phyloP scores from a whole-genome alignment of 2,113 vertebrate species.

The Mionectes macconnelli region DNA sequence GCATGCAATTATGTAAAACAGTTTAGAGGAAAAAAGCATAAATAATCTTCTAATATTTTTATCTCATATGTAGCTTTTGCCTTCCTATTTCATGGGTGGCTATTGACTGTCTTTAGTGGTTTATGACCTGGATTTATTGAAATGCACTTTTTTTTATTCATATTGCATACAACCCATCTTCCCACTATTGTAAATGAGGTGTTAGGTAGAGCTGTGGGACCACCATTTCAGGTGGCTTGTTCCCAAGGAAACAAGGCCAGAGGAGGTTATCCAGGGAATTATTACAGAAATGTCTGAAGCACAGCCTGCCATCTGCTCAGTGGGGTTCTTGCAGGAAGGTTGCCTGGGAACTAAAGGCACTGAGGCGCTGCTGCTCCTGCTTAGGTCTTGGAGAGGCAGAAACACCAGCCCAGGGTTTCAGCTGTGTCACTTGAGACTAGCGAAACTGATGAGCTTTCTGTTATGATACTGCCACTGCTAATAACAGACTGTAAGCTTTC shows the following conservation, averaged over 20 bases:
- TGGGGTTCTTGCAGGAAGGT: neutral
- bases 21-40: fast-evolving
- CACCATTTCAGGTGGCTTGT: neutral
- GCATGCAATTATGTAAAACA: neutral
- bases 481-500: neutral
- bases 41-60: neutral
- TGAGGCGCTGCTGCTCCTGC: fast-evolving
- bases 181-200: neutral
- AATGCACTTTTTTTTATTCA: neutral
- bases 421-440: neutral
- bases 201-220: neutral
- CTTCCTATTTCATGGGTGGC: neutral
- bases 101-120: neutral
- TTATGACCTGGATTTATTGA: neutral
- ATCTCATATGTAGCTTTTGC: neutral
- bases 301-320: fast-evolving
- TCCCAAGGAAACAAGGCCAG: neutral
- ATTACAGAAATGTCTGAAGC: neutral
- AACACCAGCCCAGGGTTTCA: neutral
- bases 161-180: neutral
- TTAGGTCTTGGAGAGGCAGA: neutral
- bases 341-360: neutral
- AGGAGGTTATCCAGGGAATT: neutral
- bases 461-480: neutral
- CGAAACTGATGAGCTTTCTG: neutral